phyloP scores from a whole-genome alignment of 2,888 invertebrate genomes.

The Morpho helenor region DNA sequence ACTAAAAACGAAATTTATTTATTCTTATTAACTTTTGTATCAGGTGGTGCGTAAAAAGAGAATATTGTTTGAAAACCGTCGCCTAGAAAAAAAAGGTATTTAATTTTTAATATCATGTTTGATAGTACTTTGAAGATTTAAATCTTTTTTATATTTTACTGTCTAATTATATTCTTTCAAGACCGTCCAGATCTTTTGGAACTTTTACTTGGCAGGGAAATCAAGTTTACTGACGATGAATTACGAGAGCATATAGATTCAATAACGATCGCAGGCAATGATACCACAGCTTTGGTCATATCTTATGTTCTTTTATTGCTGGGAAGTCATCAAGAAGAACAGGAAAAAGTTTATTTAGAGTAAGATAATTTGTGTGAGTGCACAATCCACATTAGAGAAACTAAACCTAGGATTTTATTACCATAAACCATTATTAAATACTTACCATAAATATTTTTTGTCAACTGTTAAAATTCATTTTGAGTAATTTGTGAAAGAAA shows the following conservation, averaged over 20 bases:
- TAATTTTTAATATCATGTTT: background rate
- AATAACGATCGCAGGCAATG: constrained; percentile 79
- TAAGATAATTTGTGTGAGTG: constrained; percentile 31
- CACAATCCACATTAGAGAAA: too few relatives aligned
- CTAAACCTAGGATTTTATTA: too few relatives aligned
- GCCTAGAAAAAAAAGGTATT: constrained; percentile 23
- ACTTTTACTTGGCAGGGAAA: constrained; percentile 54
- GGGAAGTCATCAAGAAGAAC: constrained; percentile 57
- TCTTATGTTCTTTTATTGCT: constrained; percentile 66
- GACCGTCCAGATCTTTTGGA: constrained; percentile 22
- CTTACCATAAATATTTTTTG: too few relatives aligned
- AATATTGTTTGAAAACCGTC: constrained; percentile 20
- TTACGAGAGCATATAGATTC: constrained; percentile 80
- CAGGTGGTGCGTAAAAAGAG: constrained; percentile 46
- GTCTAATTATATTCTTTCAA: constrained; percentile 1
- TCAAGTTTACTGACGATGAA: constrained; percentile 73
- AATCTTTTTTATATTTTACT: constrained; percentile 14
- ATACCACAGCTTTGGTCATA: constrained; percentile 71
- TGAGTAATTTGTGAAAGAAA: too few relatives aligned
- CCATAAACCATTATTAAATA: too few relatives aligned
- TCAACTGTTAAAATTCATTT: too few relatives aligned
- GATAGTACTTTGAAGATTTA: background rate
- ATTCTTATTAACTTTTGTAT: constrained; percentile 15
- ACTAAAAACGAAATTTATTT: background rate
- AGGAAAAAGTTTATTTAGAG: constrained; percentile 51